Conservation (phyloP, 2,113 vertebrate species). For the Lota lota region DNA sequence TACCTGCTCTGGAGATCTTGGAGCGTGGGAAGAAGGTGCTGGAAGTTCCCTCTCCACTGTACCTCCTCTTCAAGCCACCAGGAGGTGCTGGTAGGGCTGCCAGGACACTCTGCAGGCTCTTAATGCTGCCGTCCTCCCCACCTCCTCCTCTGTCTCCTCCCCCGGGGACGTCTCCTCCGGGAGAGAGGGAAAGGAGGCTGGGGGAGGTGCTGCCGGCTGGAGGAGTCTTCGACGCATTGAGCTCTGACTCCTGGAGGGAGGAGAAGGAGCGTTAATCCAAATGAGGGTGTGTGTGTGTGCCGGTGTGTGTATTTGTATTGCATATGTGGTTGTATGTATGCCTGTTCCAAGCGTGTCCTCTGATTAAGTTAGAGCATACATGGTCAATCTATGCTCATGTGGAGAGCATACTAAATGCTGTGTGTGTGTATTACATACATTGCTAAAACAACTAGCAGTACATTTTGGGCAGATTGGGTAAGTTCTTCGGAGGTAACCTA, state of each 20-base stretch:
- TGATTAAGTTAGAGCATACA: no score
- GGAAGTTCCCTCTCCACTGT: constrained; percentile 55
- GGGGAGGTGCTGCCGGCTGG: constrained; percentile 64
- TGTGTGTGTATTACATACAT: neutral
- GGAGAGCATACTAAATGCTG: neutral
- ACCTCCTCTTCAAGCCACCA: constrained; percentile 81
- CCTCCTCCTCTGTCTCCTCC: constrained; percentile 4
- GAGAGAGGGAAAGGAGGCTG: constrained; percentile 49
- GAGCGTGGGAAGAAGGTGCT: constrained; percentile 56
- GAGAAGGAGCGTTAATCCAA: constrained; percentile 2
- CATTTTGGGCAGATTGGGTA: no score
- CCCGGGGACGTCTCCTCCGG: constrained; percentile 44
- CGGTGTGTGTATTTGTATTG: no score
- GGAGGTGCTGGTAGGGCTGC: constrained; percentile 68
- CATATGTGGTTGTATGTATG: neutral
- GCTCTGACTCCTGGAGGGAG: constrained; percentile 68
- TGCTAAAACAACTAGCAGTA: no score
- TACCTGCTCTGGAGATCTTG: constrained; percentile 82
- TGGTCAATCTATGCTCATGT: no score
- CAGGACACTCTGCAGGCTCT: constrained; percentile 73
- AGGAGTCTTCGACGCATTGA: constrained; percentile 70
- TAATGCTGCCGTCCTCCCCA: constrained; percentile 67
- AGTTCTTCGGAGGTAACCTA: no score
- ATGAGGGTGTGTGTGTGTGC: neutral
- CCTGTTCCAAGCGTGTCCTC: neutral